Base-by-base conservation (phyloP, 1,140 invertebrate species). In the Eupristina koningsbergeri region DNA sequence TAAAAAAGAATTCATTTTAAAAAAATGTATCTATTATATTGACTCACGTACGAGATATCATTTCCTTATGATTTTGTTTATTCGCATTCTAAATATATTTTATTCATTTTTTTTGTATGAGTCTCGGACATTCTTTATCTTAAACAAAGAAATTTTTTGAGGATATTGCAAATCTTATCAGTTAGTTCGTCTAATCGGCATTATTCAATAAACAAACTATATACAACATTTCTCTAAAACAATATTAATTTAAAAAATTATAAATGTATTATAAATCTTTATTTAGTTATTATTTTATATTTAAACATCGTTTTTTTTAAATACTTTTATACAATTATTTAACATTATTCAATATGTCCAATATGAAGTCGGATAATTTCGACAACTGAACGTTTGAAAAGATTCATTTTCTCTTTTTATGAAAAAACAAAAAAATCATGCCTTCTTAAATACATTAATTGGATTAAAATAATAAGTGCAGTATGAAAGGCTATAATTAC, bases 21-120 rank as follows among this genome's bases (percentile, higher is more conserved):
- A 26, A 41, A 71, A 19, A 71, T 9, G 36, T 41, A 26, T 71
- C 67, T 71, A 71, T 71, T 71, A 26, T 41, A 71, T n/a, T n/a
- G 6, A 6, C 67, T 71, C 36, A 41, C 67, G 67, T 71, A n/a
- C 36, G 26, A n/a, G 67, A 69, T 69, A 36, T 36, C 29, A 39
- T 31, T 71, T 71, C 15, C 36, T 71, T 71, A 26, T 71, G 7
- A 3, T 31, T 41, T 22, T 71, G 67, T 8, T 71, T 71, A 41
- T 22, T 67, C 63, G 15, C n/a, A n/a, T 61, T 26, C 58, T n/a
- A 1, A 61, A 61, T 15, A 17, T 50, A 50, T 50, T 50, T 17
- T 50, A 45, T 58, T 26, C 53, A 22, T 58, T 26, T 58, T 58
- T 58, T 5, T 26, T 26, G 22, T 26, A 58, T 9, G 22, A 26